Evolutionary conservation across 2,888 invertebrate species (phyloP).

Genomic region (Mimumesa dahlbomi): DNA sequence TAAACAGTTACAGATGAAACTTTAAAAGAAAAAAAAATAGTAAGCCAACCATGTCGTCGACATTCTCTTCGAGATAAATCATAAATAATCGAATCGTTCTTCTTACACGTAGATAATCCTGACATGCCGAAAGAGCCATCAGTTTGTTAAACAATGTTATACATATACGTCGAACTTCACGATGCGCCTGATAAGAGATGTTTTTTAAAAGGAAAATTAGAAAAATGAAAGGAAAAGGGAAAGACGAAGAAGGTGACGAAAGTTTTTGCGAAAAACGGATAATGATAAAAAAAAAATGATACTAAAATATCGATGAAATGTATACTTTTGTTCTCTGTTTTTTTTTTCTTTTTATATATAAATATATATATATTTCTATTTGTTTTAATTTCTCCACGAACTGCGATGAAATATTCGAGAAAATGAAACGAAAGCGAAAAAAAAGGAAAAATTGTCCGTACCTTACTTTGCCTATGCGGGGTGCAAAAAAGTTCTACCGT

Average conservation of each 20-base stretch:
- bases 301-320: slow-evolving; percentile 17
- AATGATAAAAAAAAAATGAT: slow-evolving; percentile 5
- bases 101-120: not conserved
- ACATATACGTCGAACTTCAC: not conserved
- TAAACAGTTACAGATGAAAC: not conserved
- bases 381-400: slow-evolving; percentile 6
- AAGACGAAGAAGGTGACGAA: slow-evolving; percentile 44
- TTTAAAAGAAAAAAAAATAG: not conserved
- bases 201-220: not conserved
- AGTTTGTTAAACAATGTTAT: not conserved
- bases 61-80: not conserved
- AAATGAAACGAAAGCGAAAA: too few relatives aligned
- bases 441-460: slow-evolving; percentile 64
- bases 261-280: slow-evolving; percentile 1
- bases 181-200: slow-evolving; percentile 22
- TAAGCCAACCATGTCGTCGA: too few relatives aligned
- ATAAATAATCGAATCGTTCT: not conserved
- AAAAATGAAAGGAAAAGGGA: slow-evolving; percentile 49
- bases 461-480: slow-evolving; percentile 67
- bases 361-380: not conserved
- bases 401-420: not conserved
- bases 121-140: not conserved
- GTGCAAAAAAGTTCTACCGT: slow-evolving; percentile 71
- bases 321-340: not conserved
- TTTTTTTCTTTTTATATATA: too few relatives aligned